These are phyloP conservation scores for Dicycla oo DNA, from an alignment of 2,888 invertebrate species.

Conservation along the genomic window DNA sequence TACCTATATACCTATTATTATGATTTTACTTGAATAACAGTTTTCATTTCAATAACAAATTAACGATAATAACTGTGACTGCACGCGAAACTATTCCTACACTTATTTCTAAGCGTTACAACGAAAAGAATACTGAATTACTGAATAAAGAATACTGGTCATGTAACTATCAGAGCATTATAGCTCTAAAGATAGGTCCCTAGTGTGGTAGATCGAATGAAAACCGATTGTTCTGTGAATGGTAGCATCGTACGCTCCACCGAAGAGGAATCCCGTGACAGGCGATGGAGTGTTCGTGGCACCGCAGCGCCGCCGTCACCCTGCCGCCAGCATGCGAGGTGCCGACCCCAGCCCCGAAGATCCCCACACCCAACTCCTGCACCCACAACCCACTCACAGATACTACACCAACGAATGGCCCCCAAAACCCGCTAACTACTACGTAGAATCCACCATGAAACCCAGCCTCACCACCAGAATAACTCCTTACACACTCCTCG, in stretches of 20 bases:
- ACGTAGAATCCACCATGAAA: constrained; percentile 83
- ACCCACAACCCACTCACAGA: constrained; percentile 85
- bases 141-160: constrained; percentile 2
- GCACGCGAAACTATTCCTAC: constrained; percentile 34
- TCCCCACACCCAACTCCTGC: constrained; percentile 75
- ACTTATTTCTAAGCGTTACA: constrained; percentile 34
- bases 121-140: constrained; percentile 19
- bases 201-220: constrained; percentile 78
- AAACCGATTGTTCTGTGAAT: constrained; percentile 88
- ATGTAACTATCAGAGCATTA: constrained; percentile 18
- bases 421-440: constrained; percentile 84
- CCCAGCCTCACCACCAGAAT: constrained; percentile 74
- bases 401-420: constrained; percentile 85
- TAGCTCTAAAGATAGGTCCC: constrained; percentile 35
- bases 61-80: constrained; percentile 24
- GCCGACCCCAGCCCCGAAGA: constrained; percentile 80
- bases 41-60: constrained; percentile 27
- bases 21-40: constrained; percentile 34
- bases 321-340: constrained; percentile 88
- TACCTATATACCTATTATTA: not conserved
- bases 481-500: constrained; percentile 85
- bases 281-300: constrained; percentile 91
- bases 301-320: constrained; percentile 87
- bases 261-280: constrained; percentile 92
- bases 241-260: constrained; percentile 87